Evolutionary conservation across 2,888 invertebrate genomes (phyloP), one percentile per base, ranked within the genome.

Genomic region (Aproaerema taeniolella): DNA sequence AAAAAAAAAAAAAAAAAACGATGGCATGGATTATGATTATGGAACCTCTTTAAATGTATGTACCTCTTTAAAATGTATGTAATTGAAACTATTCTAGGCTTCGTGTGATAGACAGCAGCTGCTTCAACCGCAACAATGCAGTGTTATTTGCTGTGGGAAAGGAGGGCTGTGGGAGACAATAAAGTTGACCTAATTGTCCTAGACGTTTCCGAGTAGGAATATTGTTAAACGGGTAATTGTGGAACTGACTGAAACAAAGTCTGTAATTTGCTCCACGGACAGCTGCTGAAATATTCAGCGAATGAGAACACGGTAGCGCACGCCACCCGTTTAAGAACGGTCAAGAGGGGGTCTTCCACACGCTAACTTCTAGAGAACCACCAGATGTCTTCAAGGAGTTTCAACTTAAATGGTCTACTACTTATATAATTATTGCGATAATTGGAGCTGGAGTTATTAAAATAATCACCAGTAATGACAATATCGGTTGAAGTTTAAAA

Each of bases 241-340:
- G 46, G 56, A 61, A 67, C 56, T 53, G 59, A 52, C 53, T 52
- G 49, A 59, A 54, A 51, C 52, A 52, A 64, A 70, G 68, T 66
- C 79, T 77, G 67, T 86, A 77, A 85, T 86, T 85, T 82, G 60
- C 61, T 60, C 50, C 61, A 60, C 58, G 60, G 53, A n/a, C 46
- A 47, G 53, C 65, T 68, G 62, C 66, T 85, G 52, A 79, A 86
- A 80, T 83, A 82, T 85, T 83, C 74, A 83, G 63, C 52, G 50
- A 49, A 61, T 80, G 77, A 61, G 81, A 79, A 79, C 61, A 47
- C 56, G 55, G 57, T 51, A 60, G 55, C 58, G 53, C 58, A 57
- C 47, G 57, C 66, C 62, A 64, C 52, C 58, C 60, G 30, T 14
- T 47, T 50, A 47, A 45, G 50, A 54, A 41, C 47, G 46, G 54